A percentile compares a stretch with the other conserved stretches of the same genome.
These are phyloP conservation scores for Eurosta solidaginis DNA, from an alignment of 1,140 invertebrate genomes.

Conservation along the genomic window DNA sequence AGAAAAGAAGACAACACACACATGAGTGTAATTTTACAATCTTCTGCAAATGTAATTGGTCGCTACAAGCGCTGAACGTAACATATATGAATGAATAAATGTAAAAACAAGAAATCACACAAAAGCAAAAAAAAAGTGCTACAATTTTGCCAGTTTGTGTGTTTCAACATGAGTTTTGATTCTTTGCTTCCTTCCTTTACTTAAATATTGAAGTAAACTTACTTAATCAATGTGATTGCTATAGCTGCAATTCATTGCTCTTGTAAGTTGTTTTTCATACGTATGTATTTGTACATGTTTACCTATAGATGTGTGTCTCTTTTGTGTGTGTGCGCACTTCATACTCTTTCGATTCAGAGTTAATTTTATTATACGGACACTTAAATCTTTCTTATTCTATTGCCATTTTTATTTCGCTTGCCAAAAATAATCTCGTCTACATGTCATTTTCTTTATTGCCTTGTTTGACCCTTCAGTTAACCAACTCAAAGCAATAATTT, in stretches of 20 bases:
- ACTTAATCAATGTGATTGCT: too few relatives aligned
- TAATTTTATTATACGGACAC: constrained; percentile 6
- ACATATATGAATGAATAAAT: neutral
- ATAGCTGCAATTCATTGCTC: too few relatives aligned
- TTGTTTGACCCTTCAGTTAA: too few relatives aligned
- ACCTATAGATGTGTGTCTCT: too few relatives aligned
- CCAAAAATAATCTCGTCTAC: neutral
- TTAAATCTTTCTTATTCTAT: neutral
- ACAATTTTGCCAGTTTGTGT: neutral
- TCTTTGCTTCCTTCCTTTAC: neutral
- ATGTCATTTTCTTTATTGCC: neutral
- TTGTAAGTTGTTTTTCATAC: too few relatives aligned
- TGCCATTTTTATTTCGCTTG: neutral
- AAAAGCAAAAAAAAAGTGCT: neutral
- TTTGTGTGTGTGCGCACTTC: too few relatives aligned
- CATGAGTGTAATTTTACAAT: neutral
- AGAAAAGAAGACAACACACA: too few relatives aligned
- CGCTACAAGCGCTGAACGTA: neutral
- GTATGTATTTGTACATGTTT: too few relatives aligned
- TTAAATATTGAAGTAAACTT: neutral
- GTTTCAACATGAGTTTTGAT: neutral
- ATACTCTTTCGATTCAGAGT: too few relatives aligned
- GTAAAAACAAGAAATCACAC: neutral
- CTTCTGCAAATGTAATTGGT: neutral
- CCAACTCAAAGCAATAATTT: neutral